Conservation (phyloP, 2,888 invertebrate species). For the Eurytoma adleriae region DNA sequence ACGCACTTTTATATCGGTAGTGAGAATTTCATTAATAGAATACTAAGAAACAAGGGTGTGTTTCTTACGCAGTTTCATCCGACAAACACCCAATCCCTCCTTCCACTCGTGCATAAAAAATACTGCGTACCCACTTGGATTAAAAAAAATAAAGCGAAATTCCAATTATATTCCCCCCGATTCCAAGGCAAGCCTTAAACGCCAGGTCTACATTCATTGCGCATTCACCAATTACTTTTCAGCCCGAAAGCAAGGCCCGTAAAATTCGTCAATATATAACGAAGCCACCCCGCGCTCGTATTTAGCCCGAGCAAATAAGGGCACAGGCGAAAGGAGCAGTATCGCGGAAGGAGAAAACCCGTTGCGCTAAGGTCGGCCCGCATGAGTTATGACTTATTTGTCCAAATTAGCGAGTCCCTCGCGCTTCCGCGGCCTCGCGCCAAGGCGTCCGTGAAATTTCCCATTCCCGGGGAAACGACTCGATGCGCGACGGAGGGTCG, state of each 20-base stretch:
- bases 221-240: background rate
- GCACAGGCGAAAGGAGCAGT: conserved; percentile 2
- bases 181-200: too few relatives aligned
- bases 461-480: conserved; percentile 63
- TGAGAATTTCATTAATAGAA: too few relatives aligned
- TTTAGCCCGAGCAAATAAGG: conserved; percentile 5
- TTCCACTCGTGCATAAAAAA: too few relatives aligned
- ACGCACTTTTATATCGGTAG: too few relatives aligned
- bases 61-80: too few relatives aligned
- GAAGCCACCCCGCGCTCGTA: background rate
- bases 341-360: background rate
- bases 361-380: background rate
- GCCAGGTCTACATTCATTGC: background rate
- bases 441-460: conserved; percentile 63
- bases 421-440: background rate
- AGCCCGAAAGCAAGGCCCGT: background rate
- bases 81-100: too few relatives aligned
- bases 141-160: too few relatives aligned
- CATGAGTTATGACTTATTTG: conserved; percentile 34
- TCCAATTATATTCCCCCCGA: too few relatives aligned
- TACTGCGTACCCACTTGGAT: too few relatives aligned
- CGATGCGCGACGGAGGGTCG: conserved; percentile 13
- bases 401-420: conserved; percentile 20
- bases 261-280: background rate
- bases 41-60: too few relatives aligned